Evolutionary conservation across 1,140 invertebrate species (phyloP).

Genomic region (Proctacanthus coquilletti): DNA sequence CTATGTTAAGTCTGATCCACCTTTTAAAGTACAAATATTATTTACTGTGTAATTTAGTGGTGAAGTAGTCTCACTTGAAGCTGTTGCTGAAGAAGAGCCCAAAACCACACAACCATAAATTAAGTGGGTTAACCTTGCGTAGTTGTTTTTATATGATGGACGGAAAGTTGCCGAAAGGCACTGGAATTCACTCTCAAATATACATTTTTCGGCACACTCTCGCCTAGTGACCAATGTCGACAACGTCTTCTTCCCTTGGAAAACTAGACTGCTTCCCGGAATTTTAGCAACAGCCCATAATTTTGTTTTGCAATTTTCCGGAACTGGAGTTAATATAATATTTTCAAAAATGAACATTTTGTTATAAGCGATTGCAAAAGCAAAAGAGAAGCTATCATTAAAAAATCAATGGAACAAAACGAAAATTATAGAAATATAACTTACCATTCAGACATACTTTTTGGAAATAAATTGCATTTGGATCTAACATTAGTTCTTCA

Average conservation of each 20-base stretch:
- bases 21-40: too few species aligned
- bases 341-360: neutral
- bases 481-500: slow-evolving; percentile 25
- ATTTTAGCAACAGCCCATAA: slow-evolving; percentile 33
- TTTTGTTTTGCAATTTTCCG: slow-evolving; percentile 24
- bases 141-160: slow-evolving; percentile 25
- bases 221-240: slow-evolving; percentile 28
- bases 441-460: slow-evolving; percentile 31
- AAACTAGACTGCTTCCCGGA: slow-evolving; percentile 32
- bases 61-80: too few species aligned
- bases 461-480: slow-evolving; percentile 33
- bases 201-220: slow-evolving; percentile 33
- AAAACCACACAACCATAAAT: too few species aligned
- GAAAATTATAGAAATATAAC: too few species aligned
- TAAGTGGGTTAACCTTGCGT: slow-evolving; percentile 19
- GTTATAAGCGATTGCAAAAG: neutral
- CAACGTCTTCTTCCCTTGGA: slow-evolving; percentile 32
- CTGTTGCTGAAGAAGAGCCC: too few species aligned
- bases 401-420: neutral
- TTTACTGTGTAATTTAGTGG: too few species aligned
- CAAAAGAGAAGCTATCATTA: neutral
- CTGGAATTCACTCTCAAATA: slow-evolving; percentile 30
- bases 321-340: slow-evolving; percentile 15
- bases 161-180: slow-evolving; percentile 34
- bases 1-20: too few species aligned